Conservation (phyloP, 2,797 vertebrate genomes). For the Serranus cabrilla region DNA sequence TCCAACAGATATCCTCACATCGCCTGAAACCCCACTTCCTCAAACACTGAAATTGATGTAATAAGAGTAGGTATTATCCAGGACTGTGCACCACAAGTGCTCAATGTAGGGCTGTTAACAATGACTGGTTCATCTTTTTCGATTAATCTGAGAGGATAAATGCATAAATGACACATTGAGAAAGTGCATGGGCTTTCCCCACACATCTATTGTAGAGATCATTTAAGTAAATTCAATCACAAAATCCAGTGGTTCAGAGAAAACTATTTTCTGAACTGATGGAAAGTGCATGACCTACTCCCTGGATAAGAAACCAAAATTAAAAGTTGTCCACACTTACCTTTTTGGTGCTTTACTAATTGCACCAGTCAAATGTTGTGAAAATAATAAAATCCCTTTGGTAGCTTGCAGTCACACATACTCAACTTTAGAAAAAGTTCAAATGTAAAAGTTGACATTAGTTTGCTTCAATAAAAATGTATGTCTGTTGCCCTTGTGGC, state of each 20-base stretch:
- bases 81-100: not conserved
- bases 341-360: not conserved
- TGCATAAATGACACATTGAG: not conserved
- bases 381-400: not conserved
- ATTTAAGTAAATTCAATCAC: not conserved
- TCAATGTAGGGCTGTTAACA: not conserved
- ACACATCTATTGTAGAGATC: not conserved
- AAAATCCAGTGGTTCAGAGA: not conserved
- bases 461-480: no score
- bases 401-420: not conserved
- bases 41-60: slow-evolving; percentile 87
- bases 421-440: no score
- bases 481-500: no score
- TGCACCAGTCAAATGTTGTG: not conserved
- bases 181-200: not conserved
- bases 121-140: not conserved
- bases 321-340: not conserved
- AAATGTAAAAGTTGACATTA: no score
- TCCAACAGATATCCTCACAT: slow-evolving; percentile 99
- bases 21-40: slow-evolving; percentile 98
- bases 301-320: not conserved
- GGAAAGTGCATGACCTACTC: not conserved
- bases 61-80: not conserved
- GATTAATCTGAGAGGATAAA: not conserved
- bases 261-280: not conserved